These are phyloP conservation scores for Bovichtus variegatus DNA, from an alignment of 2,797 vertebrate genomes.

Conservation along the genomic window DNA sequence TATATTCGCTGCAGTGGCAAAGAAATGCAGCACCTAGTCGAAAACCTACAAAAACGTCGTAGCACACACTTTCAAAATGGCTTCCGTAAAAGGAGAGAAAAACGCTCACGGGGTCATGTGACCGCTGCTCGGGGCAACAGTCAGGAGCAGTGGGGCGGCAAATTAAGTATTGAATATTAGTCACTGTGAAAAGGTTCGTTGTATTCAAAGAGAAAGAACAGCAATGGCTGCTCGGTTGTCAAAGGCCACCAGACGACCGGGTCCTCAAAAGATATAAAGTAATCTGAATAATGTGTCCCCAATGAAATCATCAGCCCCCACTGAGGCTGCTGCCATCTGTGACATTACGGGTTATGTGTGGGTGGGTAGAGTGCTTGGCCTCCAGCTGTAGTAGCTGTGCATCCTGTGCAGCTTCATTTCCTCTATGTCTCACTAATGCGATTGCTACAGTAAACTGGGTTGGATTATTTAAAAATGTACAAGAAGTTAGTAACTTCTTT, in stretches of 20 bases:
- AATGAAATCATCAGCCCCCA: conserved; percentile 61
- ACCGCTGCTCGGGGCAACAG: conserved; percentile 66
- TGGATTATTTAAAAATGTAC: conserved; percentile 23
- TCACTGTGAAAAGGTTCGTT: conserved; percentile 66
- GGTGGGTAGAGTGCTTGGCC: conserved; percentile 67
- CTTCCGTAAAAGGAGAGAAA: conserved; percentile 49
- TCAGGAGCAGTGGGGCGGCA: conserved; percentile 70
- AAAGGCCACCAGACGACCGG: conserved; percentile 44
- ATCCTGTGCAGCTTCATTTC: conserved; percentile 63
- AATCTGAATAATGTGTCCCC: conserved; percentile 64
- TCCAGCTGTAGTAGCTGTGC: conserved; percentile 67
- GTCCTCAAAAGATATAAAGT: conserved; percentile 53
- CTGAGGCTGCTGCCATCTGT: conserved; percentile 72
- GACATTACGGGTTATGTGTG: conserved; percentile 73
- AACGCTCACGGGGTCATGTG: conserved; percentile 54
- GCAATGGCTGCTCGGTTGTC: conserved; percentile 41
- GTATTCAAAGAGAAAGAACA: conserved; percentile 57
- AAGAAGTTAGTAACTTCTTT: conserved; percentile 22
- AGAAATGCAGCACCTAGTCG: conserved; percentile 15
- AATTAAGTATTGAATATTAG: conserved; percentile 82
- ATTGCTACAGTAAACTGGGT: conserved; percentile 34
- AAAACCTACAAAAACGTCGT: conserved; percentile 40
- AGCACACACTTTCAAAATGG: conserved; percentile 64
- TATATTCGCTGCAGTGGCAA: conserved; percentile 14
- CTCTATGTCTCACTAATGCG: conserved; percentile 55